Evolutionary conservation across 2,797 vertebrate genomes (phyloP).

Genomic region (Sebastes diploproa): DNA sequence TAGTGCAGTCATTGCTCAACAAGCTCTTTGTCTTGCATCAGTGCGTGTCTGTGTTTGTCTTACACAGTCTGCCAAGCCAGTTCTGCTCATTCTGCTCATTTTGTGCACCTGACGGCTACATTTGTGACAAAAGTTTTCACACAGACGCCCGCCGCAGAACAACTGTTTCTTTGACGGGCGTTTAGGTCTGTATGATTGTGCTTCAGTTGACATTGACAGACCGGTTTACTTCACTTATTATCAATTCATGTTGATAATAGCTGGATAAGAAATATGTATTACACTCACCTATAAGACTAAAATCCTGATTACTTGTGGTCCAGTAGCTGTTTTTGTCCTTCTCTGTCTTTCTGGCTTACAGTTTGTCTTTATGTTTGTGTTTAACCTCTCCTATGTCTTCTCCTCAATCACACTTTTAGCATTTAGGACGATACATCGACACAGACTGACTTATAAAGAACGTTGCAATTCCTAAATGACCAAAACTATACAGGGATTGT

Average conservation of each 20-base stretch:
- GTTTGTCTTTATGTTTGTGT: background rate
- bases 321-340: background rate
- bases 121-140: slow-evolving; percentile 30
- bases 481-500: background rate
- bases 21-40: slow-evolving; percentile 72
- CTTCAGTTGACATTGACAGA: background rate
- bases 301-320: background rate
- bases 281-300: background rate
- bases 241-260: background rate
- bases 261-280: background rate
- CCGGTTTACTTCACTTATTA: background rate
- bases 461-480: background rate
- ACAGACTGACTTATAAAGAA: background rate
- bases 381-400: background rate
- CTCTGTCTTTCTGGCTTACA: background rate
- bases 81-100: slow-evolving; percentile 46
- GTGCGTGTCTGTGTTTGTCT: slow-evolving; percentile 68
- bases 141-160: background rate
- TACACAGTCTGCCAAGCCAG: slow-evolving; percentile 53
- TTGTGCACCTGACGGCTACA: slow-evolving; percentile 41
- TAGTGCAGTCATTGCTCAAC: slow-evolving; percentile 74
- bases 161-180: background rate
- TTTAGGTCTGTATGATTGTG: background rate
- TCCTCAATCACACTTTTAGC: background rate
- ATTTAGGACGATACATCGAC: background rate